A percentile compares a stretch with the other conserved stretches of the same genome.
Evolutionary conservation across 2,888 invertebrate species (phyloP).

Genomic region (Apocheima hispidaria): DNA sequence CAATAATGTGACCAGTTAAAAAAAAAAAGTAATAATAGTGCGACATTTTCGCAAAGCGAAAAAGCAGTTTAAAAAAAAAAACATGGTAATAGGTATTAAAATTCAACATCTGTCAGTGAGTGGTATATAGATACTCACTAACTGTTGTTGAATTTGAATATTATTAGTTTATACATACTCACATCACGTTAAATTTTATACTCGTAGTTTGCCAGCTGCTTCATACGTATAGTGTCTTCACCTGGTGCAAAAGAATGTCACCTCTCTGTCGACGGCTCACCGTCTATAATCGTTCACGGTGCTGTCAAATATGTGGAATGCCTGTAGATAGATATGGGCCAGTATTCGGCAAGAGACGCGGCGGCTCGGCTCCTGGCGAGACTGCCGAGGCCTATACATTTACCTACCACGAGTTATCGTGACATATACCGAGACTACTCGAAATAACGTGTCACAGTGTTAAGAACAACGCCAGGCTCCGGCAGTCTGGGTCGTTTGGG

Average conservation of each 20-base stretch:
- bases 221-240: neutral
- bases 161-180: too few species aligned
- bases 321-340: constrained; percentile 1
- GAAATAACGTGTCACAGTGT: neutral
- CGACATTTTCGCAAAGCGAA: too few species aligned
- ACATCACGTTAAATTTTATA: neutral
- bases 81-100: too few species aligned
- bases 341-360: neutral
- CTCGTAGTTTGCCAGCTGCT: neutral
- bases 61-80: too few species aligned
- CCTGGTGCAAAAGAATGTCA: neutral
- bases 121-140: too few species aligned
- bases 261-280: neutral
- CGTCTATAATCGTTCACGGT: neutral
- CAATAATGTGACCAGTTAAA: too few species aligned
- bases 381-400: neutral
- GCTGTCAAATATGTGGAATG: neutral
- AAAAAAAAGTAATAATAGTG: too few species aligned
- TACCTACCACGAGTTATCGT: neutral
- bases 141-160: too few species aligned
- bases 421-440: neutral
- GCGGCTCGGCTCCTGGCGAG: neutral
- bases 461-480: too few species aligned
- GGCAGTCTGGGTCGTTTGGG: too few species aligned
- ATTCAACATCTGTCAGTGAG: too few species aligned